Evolutionary conservation across 2,888 invertebrate species (phyloP), one percentile per base, ranked within the genome.

Genomic region (Heteromurus nitidus): DNA sequence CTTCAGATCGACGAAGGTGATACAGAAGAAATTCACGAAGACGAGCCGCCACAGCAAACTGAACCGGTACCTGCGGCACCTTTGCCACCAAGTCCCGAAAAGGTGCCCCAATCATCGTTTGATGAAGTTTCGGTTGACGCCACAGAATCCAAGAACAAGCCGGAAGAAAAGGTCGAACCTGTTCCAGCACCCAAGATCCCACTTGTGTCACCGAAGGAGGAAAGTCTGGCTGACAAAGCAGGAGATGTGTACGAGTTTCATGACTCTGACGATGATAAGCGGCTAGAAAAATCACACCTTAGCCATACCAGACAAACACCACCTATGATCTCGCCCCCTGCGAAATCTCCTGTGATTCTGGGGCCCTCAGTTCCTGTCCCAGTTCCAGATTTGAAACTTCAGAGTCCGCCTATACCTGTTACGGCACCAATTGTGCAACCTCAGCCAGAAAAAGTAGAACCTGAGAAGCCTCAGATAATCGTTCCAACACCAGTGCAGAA

Each of bases 231-330:
- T 9, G 64, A 55, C 55, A 80, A 80, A 62, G 58, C 93, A 0
- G 93, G 94, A 11, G 96, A 96, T 88, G 92, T 97, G 2, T 97
- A 96, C 88, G 96, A 96, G 89, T 97, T 97, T 88, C 93, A 95
- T 88, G 96, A 96, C 89, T 95, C 95, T 3, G 96, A 96, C 88
- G 95, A 95, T 88, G 79, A 80, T 26, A 80, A 73, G 16, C 80
- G 70, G 16, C 30, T 28, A 16, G 73, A 77, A 22, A 80, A 62
- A n/a, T 53, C 79, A 0, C 82, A 76, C 1, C 28, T 77, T 3
- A 80, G 72, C 53, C 80, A 69, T 60, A 65, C 82, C 22, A 36
- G 68, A 16, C 82, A 79, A 18, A 82, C 86, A 68, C 84, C 83
- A 26, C 82, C 85, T 0, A 77, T 70, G 26, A 70, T 80, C 22